These are phyloP conservation scores for Drosophila multiciliata DNA, from an alignment of 2,888 invertebrate species.

Conservation along the genomic window DNA sequence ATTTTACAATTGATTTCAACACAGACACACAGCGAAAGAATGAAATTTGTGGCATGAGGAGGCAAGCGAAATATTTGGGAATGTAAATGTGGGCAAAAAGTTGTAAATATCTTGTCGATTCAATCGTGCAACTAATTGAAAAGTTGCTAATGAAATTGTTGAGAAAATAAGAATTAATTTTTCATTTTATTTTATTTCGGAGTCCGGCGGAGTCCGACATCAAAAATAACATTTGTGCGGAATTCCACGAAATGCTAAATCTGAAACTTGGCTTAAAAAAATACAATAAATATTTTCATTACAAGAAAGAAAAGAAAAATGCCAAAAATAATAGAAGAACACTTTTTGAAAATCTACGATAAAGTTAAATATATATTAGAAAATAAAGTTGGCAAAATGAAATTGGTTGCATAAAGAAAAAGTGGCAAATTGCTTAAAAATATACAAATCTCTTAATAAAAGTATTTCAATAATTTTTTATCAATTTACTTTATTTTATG, in stretches of 20 bases:
- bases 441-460: neutral
- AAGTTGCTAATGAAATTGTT: conserved; percentile 76
- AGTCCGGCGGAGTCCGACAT: neutral
- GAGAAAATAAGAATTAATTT: conserved; percentile 55
- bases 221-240: neutral
- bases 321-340: neutral
- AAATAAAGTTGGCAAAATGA: neutral
- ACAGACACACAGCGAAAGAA: conserved; percentile 24
- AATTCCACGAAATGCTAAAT: neutral
- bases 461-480: neutral
- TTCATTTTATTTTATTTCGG: conserved; percentile 26
- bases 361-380: neutral
- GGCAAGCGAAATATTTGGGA: conserved; percentile 10
- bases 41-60: neutral
- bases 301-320: neutral
- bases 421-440: neutral
- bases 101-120: conserved; percentile 77
- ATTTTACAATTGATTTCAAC: conserved; percentile 79
- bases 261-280: neutral
- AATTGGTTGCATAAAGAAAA: no score
- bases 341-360: neutral
- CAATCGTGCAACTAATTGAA: conserved; percentile 79
- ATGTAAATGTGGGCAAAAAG: conserved; percentile 42
- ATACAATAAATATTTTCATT: neutral
- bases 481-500: neutral